phyloP scores from a whole-genome alignment of 2,888 invertebrate species.

The Ormyrus thymus region DNA sequence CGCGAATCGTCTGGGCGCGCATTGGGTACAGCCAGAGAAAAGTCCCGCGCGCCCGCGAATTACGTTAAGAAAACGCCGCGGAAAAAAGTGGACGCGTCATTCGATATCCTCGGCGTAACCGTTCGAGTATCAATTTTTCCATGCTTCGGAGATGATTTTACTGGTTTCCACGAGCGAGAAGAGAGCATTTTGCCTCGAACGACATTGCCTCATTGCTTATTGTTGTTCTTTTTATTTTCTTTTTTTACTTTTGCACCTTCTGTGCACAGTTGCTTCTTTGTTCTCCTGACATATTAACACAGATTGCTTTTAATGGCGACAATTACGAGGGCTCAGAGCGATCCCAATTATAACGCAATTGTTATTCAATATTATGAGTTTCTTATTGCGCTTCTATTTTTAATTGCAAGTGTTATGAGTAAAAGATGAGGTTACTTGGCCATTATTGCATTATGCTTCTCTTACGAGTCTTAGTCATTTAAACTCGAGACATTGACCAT shows the following conservation, averaged over 20 bases:
- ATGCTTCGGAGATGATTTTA: background rate
- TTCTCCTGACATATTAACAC: slow-evolving; percentile 8
- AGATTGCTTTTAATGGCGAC: slow-evolving; percentile 10
- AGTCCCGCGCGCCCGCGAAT: slow-evolving; percentile 21
- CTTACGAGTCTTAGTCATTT: too few relatives aligned
- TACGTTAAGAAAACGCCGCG: slow-evolving; percentile 24
- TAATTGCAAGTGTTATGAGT: too few relatives aligned
- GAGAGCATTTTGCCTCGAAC: too few relatives aligned
- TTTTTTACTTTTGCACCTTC: background rate
- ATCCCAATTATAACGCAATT: background rate
- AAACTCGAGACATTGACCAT: too few relatives aligned
- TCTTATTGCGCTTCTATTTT: too few relatives aligned
- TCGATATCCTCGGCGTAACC: background rate
- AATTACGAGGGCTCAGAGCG: background rate
- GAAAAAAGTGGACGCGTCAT: slow-evolving; percentile 28
- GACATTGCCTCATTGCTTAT: slow-evolving; percentile 32
- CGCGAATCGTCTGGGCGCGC: background rate
- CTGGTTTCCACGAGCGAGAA: slow-evolving; percentile 4
- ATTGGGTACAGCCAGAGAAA: slow-evolving; percentile 29
- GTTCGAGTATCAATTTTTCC: slow-evolving; percentile 25
- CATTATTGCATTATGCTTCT: too few relatives aligned
- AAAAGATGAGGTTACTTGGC: too few relatives aligned
- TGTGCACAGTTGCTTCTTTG: background rate
- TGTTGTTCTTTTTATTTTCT: slow-evolving; percentile 11
- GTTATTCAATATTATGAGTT: too few relatives aligned